These are phyloP conservation scores for Nymphalis polychloros DNA, from an alignment of 2,888 invertebrate species.

Conservation along the genomic window DNA sequence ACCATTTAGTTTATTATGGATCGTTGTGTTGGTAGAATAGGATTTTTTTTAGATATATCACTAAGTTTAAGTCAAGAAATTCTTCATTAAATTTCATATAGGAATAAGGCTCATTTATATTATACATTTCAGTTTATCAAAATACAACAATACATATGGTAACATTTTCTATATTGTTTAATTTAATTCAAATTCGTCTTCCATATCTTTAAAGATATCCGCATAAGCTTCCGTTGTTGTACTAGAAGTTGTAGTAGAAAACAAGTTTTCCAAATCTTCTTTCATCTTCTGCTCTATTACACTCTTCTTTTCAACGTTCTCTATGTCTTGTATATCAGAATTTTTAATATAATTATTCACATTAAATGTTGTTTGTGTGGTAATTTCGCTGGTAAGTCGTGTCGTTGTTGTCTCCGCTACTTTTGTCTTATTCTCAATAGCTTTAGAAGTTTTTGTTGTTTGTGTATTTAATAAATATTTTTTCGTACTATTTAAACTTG, in stretches of 20 bases:
- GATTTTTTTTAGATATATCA: too few relatives aligned
- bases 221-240: constrained; percentile 22
- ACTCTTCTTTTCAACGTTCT: constrained; percentile 25
- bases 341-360: constrained; percentile 32
- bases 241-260: constrained; percentile 15
- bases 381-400: background rate
- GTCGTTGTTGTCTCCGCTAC: background rate
- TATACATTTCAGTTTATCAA: too few relatives aligned
- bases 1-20: too few relatives aligned
- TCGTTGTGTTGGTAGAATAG: too few relatives aligned
- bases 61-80: too few relatives aligned
- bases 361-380: constrained; percentile 10
- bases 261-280: constrained; percentile 34
- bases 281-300: constrained; percentile 34
- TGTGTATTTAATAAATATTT: background rate
- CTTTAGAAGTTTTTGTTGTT: background rate
- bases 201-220: constrained; percentile 38
- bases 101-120: too few relatives aligned
- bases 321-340: constrained; percentile 21
- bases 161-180: background rate
- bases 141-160: too few relatives aligned
- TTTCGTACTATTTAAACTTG: too few relatives aligned
- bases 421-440: background rate
- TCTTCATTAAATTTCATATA: too few relatives aligned
- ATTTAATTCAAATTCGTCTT: constrained; percentile 37